These are phyloP conservation scores for Ypsolopha sequella DNA, from an alignment of 2,888 invertebrate species.

Conservation along the genomic window DNA sequence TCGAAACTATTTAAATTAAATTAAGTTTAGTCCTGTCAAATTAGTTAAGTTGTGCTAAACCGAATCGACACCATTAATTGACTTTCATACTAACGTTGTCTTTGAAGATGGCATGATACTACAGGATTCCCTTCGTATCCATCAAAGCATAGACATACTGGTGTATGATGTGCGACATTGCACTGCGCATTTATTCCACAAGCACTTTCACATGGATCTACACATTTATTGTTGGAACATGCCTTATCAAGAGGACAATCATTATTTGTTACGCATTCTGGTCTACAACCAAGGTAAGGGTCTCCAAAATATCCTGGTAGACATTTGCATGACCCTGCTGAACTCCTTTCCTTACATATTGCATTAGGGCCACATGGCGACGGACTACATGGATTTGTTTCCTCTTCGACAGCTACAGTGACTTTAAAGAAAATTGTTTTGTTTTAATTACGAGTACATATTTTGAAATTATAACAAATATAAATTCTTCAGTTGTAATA, in stretches of 20 bases:
- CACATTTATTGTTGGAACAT: slow-evolving; percentile 88
- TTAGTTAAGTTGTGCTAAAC: no score
- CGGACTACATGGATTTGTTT: slow-evolving; percentile 83
- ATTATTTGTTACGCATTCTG: slow-evolving; percentile 86
- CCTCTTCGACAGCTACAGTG: slow-evolving; percentile 72
- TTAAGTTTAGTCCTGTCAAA: no score
- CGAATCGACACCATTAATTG: no score
- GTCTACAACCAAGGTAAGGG: slow-evolving; percentile 87
- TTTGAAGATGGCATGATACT: slow-evolving; percentile 62
- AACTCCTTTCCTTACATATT: slow-evolving; percentile 84
- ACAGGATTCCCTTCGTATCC: slow-evolving; percentile 85
- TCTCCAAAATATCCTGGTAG: slow-evolving; percentile 87
- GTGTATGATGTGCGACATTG: slow-evolving; percentile 84
- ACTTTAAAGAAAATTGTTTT: slow-evolving; percentile 33
- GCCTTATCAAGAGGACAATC: slow-evolving; percentile 83
- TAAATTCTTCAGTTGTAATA: not conserved
- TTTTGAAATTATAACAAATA: not conserved
- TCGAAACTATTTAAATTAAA: no score
- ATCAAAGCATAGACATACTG: slow-evolving; percentile 82
- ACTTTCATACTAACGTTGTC: slow-evolving; percentile 43
- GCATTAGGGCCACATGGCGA: slow-evolving; percentile 91
- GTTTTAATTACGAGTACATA: not conserved
- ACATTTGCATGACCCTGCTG: slow-evolving; percentile 87
- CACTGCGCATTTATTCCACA: slow-evolving; percentile 87
- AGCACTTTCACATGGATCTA: slow-evolving; percentile 85